Base-by-base conservation (phyloP, 2,797 vertebrate species). In the Margarornis squamiger region DNA sequence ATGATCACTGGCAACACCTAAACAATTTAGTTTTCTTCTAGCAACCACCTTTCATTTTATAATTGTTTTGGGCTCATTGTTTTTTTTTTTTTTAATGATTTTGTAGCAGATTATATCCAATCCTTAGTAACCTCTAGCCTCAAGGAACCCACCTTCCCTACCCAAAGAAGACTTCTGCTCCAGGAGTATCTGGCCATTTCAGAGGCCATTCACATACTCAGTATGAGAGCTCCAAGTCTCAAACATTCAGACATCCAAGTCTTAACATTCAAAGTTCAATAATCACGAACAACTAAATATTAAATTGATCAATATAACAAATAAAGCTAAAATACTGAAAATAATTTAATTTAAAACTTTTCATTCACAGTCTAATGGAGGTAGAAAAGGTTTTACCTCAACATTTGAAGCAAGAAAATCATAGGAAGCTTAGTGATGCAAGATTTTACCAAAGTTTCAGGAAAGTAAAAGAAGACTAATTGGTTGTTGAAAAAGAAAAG, bases 21-120 rank as follows among this genome's bases (percentile, higher is more conserved):
- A 80, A 45, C 1, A 18, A 27, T 36, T 57, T 38, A 14, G 14
- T 84, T 62, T 70, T 70, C 14, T 65, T 77, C 20, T 36, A 27
- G 5, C 4, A 66, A 14, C 5, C 3, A 10, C 5, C 34, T 80
- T 22, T 14, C 2, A 45, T 45, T 77, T 65, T 54, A 54, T 12
- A 34, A 4, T 10, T 55, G 2, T 1, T 71, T 36, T 16, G 34
- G 12, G 3, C 9, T 38, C 16, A 1, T 21, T 52, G 38, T 30
- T 30, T 6, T 23, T 59, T 6, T 23, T 59, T 67, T 67, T 84
- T 61, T n/a, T 13, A 62, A 15, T 32, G 17, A 1, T 80, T 90
- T 71, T 59, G 27, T 9, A 58, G 45, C 3, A 29, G 16, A 49
- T n/a, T 14, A 39, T 54, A 11, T 71, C n/a, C 75, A 71, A 86